phyloP scores from a whole-genome alignment of 2,113 vertebrate genomes.

The Hippocampus zosterae region DNA sequence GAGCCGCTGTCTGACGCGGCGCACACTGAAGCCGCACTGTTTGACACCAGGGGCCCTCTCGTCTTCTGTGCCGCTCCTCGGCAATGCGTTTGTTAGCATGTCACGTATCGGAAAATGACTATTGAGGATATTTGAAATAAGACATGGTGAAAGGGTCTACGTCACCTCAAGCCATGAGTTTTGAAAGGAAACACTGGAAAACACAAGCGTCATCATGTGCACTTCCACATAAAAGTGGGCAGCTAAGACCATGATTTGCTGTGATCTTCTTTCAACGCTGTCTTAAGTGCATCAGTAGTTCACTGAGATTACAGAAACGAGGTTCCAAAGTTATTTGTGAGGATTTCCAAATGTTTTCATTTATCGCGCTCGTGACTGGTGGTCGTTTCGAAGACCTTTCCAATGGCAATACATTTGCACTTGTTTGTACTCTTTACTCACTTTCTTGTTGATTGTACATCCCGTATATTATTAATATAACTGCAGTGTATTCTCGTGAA shows the following conservation, averaged over 20 bases:
- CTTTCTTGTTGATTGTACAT: too few relatives aligned
- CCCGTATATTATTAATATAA: too few relatives aligned
- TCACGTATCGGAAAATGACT: not conserved
- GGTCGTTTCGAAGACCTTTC: too few relatives aligned
- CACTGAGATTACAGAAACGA: not conserved
- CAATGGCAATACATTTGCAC: too few relatives aligned
- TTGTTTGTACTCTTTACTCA: too few relatives aligned
- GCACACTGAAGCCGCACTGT: conserved; percentile 33
- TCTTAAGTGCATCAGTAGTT: not conserved
- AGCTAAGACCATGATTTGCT: not conserved
- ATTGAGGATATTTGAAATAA: not conserved
- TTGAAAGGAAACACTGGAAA: not conserved
- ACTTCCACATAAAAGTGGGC: not conserved
- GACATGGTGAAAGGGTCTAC: not conserved
- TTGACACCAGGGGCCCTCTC: conserved; percentile 4
- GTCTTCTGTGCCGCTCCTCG: not conserved
- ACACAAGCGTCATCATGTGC: not conserved
- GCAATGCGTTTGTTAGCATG: not conserved
- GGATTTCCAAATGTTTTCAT: not conserved
- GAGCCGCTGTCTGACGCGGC: conserved; percentile 34
- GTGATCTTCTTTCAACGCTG: too few relatives aligned
- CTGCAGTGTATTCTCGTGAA: too few relatives aligned
- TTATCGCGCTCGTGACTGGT: too few relatives aligned
- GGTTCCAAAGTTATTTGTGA: too few relatives aligned
- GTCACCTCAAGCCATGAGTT: not conserved